A percentile compares a stretch with the other conserved stretches of the same genome.
Evolutionary conservation across 2,797 vertebrate species (phyloP).

Genomic region (Microhierax caerulescens): DNA sequence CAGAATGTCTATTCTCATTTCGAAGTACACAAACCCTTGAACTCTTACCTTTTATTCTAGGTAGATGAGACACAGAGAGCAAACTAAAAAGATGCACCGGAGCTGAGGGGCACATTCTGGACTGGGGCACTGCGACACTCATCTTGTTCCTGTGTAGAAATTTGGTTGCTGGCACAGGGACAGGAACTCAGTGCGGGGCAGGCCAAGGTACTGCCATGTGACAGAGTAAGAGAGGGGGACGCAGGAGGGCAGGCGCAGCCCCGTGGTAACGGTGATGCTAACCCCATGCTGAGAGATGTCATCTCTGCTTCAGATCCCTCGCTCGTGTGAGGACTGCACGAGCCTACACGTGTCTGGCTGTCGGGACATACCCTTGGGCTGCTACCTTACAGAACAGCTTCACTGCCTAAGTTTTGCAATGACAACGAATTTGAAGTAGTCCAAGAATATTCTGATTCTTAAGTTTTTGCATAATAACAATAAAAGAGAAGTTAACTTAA

Average conservation of each 20-base stretch:
- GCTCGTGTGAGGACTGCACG: accelerated
- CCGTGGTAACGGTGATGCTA: accelerated
- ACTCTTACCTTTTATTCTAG: neutral
- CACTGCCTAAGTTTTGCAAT: neutral
- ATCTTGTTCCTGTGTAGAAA: neutral
- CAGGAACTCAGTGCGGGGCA: neutral
- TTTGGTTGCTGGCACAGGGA: neutral
- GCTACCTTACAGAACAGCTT: neutral
- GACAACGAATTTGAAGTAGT: neutral
- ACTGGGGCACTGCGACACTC: neutral
- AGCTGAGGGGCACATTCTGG: neutral
- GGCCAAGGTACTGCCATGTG: neutral
- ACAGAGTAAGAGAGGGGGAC: accelerated
- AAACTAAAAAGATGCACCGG: neutral
- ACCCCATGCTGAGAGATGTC: neutral
- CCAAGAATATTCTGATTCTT: neutral
- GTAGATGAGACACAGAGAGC: neutral
- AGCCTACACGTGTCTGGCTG: neutral
- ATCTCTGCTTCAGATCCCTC: neutral
- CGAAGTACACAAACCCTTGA: neutral
- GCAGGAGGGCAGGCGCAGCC: neutral
- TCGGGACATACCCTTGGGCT: neutral
- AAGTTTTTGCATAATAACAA: neutral
- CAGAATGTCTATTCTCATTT: neutral
- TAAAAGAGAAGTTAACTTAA: neutral